A percentile compares a stretch with the other conserved stretches of the same genome.
These are phyloP conservation scores for Parochlus steinenii DNA, from an alignment of 2,888 invertebrate genomes.

Conservation along the genomic window DNA sequence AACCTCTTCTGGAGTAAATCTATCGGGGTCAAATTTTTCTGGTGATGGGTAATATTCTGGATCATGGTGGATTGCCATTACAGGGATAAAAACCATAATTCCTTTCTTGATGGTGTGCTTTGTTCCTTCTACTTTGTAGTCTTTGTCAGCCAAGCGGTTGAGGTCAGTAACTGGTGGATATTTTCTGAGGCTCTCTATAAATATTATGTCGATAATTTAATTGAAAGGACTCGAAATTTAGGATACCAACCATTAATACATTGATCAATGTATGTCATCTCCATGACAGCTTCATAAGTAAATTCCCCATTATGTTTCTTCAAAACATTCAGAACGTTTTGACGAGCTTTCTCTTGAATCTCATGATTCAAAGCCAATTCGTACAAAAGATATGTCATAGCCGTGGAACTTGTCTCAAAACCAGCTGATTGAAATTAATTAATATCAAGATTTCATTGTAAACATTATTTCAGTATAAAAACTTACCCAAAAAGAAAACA, in stretches of 20 bases:
- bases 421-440: slow-evolving; percentile 45
- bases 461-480: too few relatives aligned
- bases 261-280: slow-evolving; percentile 39
- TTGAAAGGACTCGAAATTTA: background rate
- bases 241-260: slow-evolving; percentile 32
- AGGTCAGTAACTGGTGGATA: slow-evolving; percentile 28
- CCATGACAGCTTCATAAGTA: slow-evolving; percentile 36
- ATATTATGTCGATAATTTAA: background rate
- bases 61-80: slow-evolving; percentile 29
- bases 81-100: slow-evolving; percentile 22
- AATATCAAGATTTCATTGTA: too few relatives aligned
- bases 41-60: slow-evolving; percentile 30
- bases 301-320: slow-evolving; percentile 30
- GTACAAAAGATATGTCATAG: slow-evolving; percentile 38
- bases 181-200: slow-evolving; percentile 30
- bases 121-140: slow-evolving; percentile 22
- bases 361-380: slow-evolving; percentile 35
- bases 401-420: slow-evolving; percentile 44
- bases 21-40: slow-evolving; percentile 28
- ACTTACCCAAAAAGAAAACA: slow-evolving; percentile 31
- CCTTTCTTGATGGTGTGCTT: slow-evolving; percentile 23
- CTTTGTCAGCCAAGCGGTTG: slow-evolving; percentile 22
- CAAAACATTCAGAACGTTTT: slow-evolving; percentile 29
- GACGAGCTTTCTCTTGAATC: slow-evolving; percentile 30
- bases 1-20: slow-evolving; percentile 24